Percentiles rank a stretch among this genome's conserved stretches.
Evolutionary conservation across 2,113 vertebrate species (phyloP).

Genomic region (Pygoscelis antarcticus): DNA sequence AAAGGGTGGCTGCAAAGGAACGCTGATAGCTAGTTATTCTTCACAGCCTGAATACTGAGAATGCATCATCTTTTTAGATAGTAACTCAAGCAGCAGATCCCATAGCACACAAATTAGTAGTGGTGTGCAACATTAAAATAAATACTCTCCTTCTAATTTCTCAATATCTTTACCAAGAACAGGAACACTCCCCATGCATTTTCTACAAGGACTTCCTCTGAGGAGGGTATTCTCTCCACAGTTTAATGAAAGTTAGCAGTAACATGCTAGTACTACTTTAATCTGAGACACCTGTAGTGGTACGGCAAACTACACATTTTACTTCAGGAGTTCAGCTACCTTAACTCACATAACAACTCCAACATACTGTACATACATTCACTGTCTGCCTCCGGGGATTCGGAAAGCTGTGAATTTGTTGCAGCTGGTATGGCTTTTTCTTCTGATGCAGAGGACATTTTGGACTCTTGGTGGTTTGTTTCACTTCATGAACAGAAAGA

Average conservation of each 20-base stretch:
- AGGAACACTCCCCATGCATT: not conserved
- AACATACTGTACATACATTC: slow-evolving; percentile 54
- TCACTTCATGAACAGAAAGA: slow-evolving; percentile 49
- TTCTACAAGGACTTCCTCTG: not conserved
- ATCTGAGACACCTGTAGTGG: not conserved
- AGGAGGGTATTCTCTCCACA: not conserved
- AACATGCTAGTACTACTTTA: not conserved
- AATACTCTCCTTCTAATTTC: not conserved
- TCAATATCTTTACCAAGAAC: not conserved
- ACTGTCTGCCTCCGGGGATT: not conserved
- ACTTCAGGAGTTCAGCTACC: not conserved
- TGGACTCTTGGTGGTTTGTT: not conserved
- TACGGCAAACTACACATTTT: not conserved
- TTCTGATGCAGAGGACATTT: slow-evolving; percentile 1
- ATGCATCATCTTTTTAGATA: not conserved
- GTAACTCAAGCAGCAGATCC: not conserved
- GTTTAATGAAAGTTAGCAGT: not conserved
- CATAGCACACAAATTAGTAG: not conserved
- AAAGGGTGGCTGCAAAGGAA: not conserved
- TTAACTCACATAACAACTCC: not conserved
- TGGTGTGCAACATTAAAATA: not conserved
- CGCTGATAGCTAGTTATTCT: not conserved
- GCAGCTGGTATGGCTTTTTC: not conserved
- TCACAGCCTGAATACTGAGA: not conserved
- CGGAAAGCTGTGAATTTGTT: not conserved